Evolutionary conservation across 2,888 invertebrate species (phyloP).

Genomic region (Idaea aversata): DNA sequence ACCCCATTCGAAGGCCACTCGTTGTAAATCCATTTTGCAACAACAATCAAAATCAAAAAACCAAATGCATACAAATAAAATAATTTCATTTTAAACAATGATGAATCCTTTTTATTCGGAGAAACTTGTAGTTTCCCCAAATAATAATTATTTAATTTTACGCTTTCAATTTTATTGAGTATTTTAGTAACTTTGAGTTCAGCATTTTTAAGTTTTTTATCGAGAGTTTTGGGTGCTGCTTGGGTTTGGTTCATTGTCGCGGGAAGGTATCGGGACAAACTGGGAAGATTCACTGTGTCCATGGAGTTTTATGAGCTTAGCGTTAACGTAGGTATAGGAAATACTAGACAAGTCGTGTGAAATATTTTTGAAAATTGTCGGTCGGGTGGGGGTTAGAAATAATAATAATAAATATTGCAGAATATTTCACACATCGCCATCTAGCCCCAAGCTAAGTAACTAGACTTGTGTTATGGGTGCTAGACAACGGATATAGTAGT

Average conservation of each 20-base stretch:
- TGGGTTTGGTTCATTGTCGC: constrained; percentile 44
- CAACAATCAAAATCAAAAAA: constrained; percentile 24
- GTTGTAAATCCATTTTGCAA: constrained; percentile 39
- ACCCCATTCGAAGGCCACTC: constrained; percentile 44
- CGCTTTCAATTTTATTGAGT: constrained; percentile 53
- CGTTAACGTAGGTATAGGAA: neutral
- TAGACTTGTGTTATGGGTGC: too few species aligned
- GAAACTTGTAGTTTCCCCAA: constrained; percentile 45
- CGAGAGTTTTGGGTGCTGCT: constrained; percentile 43
- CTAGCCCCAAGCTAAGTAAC: too few species aligned
- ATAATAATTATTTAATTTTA: constrained; percentile 50
- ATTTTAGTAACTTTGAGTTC: constrained; percentile 63
- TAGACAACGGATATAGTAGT: too few species aligned
- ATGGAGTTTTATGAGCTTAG: neutral
- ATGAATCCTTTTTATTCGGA: neutral
- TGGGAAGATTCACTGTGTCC: constrained; percentile 33
- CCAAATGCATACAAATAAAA: constrained; percentile 15
- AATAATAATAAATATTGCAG: too few species aligned
- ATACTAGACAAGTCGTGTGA: neutral
- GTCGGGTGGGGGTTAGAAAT: neutral
- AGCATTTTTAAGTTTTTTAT: constrained; percentile 61
- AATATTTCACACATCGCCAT: too few species aligned
- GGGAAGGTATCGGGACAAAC: constrained; percentile 21
- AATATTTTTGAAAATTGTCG: neutral
- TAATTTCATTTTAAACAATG: constrained; percentile 10